phyloP scores from a whole-genome alignment of 2,888 invertebrate genomes.

The Limnephilus lunatus region DNA sequence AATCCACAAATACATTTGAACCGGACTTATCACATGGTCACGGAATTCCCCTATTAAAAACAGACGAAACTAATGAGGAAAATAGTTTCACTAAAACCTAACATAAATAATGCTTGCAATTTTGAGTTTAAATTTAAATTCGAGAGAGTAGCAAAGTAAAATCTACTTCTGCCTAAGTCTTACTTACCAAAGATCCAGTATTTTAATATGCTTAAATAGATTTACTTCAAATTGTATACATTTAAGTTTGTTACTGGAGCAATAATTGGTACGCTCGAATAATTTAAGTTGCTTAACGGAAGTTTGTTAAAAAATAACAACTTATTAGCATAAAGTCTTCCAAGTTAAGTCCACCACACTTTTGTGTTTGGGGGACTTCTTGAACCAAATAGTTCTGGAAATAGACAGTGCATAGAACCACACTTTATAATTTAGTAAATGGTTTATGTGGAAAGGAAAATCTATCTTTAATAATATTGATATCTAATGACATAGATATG shows the following conservation, averaged over 20 bases:
- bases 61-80: neutral
- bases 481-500: too few species aligned
- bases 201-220: neutral
- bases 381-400: neutral
- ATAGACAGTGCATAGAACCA: neutral
- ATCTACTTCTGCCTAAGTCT: neutral
- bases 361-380: neutral
- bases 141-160: neutral
- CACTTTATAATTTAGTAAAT: neutral
- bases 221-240: neutral
- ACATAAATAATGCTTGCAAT: neutral
- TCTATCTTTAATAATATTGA: neutral
- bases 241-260: neutral
- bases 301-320: conserved; percentile 2
- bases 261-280: neutral
- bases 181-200: neutral
- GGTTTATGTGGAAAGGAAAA: neutral
- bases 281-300: neutral
- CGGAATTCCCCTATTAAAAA: neutral
- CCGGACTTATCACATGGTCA: neutral
- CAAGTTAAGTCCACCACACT: neutral
- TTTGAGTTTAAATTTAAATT: neutral
- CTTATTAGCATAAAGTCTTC: neutral
- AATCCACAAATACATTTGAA: too few species aligned
- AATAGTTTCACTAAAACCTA: neutral